Conservation (phyloP, 2,888 invertebrate species). For the Hipparchia semele region DNA sequence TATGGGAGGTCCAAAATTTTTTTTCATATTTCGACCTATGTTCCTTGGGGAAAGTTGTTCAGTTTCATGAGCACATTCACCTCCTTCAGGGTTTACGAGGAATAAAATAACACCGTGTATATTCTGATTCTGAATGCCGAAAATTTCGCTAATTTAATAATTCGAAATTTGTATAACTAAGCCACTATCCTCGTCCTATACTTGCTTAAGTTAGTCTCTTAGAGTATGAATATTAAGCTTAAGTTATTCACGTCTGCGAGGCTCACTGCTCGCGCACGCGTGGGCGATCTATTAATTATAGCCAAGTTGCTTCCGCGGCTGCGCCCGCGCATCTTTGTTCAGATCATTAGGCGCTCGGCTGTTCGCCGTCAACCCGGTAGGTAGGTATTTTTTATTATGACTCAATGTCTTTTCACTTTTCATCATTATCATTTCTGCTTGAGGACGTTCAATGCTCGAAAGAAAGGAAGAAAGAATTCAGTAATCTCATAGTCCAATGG, state of each 20-base stretch:
- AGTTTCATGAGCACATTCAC: too few relatives aligned
- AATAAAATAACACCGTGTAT: too few relatives aligned
- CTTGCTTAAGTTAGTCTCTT: not conserved
- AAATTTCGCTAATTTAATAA: too few relatives aligned
- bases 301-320: constrained; percentile 51
- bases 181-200: too few relatives aligned
- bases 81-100: too few relatives aligned
- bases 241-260: constrained; percentile 47
- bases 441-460: not conserved
- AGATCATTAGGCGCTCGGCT: constrained; percentile 34
- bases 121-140: too few relatives aligned
- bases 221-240: constrained; percentile 37
- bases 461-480: not conserved
- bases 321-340: constrained; percentile 51
- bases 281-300: constrained; percentile 62
- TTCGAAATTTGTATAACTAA: too few relatives aligned
- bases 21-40: too few relatives aligned
- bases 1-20: too few relatives aligned
- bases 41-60: too few relatives aligned
- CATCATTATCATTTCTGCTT: not conserved
- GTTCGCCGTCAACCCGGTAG: constrained; percentile 35
- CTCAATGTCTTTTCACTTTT: not conserved
- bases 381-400: constrained; percentile 37
- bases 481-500: too few relatives aligned
- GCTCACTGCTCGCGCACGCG: constrained; percentile 54